A percentile compares a stretch with the other conserved stretches of the same genome.
Evolutionary conservation across 2,113 vertebrate species (phyloP).

Genomic region (Sceloporus tristichus): DNA sequence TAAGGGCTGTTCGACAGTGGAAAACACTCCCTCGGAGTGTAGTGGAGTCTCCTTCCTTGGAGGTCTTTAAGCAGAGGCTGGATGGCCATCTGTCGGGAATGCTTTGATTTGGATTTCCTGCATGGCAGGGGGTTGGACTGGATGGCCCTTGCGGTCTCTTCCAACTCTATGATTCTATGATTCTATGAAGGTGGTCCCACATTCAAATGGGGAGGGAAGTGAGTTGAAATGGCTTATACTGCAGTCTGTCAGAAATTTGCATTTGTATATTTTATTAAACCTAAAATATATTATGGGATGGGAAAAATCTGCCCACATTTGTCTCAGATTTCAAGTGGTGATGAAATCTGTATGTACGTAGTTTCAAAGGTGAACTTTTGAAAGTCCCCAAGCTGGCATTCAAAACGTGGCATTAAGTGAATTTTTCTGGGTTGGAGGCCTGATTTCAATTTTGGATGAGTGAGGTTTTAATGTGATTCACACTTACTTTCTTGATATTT

Average conservation of each 20-base stretch:
- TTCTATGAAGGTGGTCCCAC: not conserved
- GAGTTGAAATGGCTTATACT: not conserved
- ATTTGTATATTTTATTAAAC: not conserved
- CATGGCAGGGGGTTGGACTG: no score
- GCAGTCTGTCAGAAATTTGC: not conserved
- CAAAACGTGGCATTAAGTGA: not conserved
- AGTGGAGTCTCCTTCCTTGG: no score
- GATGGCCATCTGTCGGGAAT: no score
- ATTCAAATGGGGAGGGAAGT: not conserved
- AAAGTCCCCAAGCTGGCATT: not conserved
- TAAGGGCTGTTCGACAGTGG: no score
- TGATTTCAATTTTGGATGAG: not conserved
- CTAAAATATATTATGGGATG: not conserved
- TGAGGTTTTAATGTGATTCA: not conserved
- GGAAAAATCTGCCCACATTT: not conserved
- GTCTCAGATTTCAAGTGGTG: not conserved
- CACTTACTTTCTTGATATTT: not conserved
- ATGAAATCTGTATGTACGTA: not conserved
- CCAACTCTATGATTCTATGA: no score
- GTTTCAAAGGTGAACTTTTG: not conserved
- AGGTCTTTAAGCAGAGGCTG: no score
- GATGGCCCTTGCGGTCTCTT: no score
- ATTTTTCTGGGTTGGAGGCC: not conserved
- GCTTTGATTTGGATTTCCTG: no score
- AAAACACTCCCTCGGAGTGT: no score